Conservation (phyloP, 2,113 vertebrate species). For the Grallaria varia region DNA sequence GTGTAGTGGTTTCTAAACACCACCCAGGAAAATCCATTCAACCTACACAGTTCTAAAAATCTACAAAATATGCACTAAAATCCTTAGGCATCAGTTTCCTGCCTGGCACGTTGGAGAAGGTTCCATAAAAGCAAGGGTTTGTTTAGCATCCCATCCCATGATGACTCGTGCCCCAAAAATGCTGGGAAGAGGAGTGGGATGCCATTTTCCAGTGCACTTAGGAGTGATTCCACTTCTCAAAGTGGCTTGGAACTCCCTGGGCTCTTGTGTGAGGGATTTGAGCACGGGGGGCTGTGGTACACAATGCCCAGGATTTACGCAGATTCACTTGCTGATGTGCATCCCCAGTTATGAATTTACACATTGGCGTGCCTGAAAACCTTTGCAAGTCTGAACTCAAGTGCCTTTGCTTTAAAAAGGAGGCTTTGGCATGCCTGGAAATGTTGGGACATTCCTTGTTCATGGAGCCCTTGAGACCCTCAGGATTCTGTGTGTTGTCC, state of each 20-base stretch:
- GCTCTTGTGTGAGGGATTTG: not conserved
- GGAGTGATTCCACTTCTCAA: fast-evolving
- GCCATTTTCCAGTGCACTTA: not conserved
- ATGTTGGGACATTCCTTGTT: too few species aligned
- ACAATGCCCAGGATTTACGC: not conserved
- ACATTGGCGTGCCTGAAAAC: not conserved
- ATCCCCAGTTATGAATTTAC: not conserved
- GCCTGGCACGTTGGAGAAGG: not conserved
- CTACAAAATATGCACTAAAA: too few species aligned
- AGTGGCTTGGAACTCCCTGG: not conserved
- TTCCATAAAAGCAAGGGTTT: too few species aligned
- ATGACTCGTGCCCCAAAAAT: not conserved
- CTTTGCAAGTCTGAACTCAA: not conserved
- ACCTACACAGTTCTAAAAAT: too few species aligned
- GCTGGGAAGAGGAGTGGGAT: not conserved
- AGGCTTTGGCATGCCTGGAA: not conserved
- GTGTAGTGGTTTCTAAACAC: too few species aligned
- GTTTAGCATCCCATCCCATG: fast-evolving
- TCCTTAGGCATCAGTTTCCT: too few species aligned
- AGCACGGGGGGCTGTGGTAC: not conserved
- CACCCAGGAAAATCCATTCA: too few species aligned
- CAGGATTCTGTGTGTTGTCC: not conserved
- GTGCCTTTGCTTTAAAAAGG: not conserved
- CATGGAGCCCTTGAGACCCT: not conserved
- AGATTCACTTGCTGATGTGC: not conserved